Conservation (phyloP, 2,888 invertebrate species). For the Germaria angustata region DNA sequence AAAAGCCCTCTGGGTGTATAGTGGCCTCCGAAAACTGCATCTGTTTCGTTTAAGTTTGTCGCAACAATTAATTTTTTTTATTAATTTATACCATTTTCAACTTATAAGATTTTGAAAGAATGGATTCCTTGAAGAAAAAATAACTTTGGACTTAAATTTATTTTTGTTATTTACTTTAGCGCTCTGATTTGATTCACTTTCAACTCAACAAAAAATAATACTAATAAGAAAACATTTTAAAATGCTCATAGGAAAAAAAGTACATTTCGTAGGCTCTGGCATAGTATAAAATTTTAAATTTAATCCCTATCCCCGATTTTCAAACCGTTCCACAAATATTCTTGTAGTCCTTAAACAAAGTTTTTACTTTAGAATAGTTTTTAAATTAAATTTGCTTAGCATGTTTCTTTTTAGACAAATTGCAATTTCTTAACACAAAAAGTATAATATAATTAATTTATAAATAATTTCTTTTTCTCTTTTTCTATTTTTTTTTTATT, state of each 20-base stretch:
- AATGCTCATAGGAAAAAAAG: background rate
- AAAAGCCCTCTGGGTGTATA: no score
- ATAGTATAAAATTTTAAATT: slow-evolving; percentile 16
- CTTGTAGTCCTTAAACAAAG: background rate
- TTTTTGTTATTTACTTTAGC: background rate
- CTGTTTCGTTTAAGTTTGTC: no score
- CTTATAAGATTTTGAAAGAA: no score
- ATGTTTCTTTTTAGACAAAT: slow-evolving; percentile 13
- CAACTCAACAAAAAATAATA: no score
- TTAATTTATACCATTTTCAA: no score
- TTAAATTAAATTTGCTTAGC: slow-evolving; percentile 24
- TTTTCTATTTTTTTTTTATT: slow-evolving; percentile 44
- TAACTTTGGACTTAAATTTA: no score
- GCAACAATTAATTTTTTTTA: no score
- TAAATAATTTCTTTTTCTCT: slow-evolving; percentile 7
- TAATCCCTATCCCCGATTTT: background rate
- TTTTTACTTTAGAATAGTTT: background rate
- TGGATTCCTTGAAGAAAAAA: no score
- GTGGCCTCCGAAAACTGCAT: no score
- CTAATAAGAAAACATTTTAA: no score
- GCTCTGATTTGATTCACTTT: background rate
- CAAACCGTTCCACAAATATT: background rate
- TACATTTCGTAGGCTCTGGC: slow-evolving; percentile 54
- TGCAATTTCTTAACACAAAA: background rate
- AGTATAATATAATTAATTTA: slow-evolving; percentile 24